Conservation (phyloP, 1,140 invertebrate species). For the Microplitis demolitor region DNA sequence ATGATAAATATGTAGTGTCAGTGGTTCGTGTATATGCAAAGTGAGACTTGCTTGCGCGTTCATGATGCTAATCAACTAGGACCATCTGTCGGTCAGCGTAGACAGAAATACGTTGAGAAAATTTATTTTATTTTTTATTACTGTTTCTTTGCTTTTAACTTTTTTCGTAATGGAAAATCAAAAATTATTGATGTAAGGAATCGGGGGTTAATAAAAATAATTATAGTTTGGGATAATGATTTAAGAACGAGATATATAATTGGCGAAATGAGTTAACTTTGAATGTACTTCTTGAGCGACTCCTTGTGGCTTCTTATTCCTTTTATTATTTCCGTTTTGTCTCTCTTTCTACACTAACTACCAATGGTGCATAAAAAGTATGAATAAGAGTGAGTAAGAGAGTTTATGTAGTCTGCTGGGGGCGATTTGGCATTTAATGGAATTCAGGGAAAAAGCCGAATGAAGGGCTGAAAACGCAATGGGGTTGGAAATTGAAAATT, state of each 20-base stretch:
- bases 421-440: conserved; percentile 33
- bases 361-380: not conserved
- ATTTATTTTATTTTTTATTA: not conserved
- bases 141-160: not conserved
- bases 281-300: conserved; percentile 1
- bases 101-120: not conserved
- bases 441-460: conserved; percentile 39
- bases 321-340: not conserved
- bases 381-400: not conserved
- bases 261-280: no score
- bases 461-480: conserved; percentile 11
- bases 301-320: conserved; percentile 4
- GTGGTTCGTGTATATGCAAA: not conserved
- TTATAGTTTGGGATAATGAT: no score
- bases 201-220: not conserved
- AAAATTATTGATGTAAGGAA: no score
- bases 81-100: conserved; percentile 30
- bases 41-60: conserved; percentile 21
- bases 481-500: conserved; percentile 41
- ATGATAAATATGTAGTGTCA: not conserved
- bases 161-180: not conserved
- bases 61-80: conserved; percentile 34
- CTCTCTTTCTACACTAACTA: not conserved
- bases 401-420: conserved; percentile 9
- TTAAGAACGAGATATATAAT: no score